Percentiles rank a stretch among this genome's conserved stretches.
Conservation (phyloP, 64 coral and sea anemone species). For the Actinia tenebrosa region DNA sequence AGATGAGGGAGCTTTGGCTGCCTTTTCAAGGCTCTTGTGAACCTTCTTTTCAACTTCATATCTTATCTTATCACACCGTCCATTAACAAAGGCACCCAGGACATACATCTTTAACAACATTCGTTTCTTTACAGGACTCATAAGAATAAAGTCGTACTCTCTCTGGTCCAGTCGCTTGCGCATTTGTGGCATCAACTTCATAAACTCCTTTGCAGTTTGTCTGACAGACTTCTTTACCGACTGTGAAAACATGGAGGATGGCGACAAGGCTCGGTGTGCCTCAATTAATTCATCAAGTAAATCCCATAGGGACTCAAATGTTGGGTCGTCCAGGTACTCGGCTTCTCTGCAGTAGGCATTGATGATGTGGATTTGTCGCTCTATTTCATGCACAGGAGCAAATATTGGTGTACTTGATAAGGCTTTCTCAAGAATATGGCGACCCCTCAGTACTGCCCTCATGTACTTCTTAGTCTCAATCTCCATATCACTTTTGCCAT, state of each 20-base stretch:
- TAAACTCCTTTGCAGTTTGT: conserved; percentile 94
- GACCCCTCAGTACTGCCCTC: conserved; percentile 83
- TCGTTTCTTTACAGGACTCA: conserved; percentile 86
- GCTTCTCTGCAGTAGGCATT: conserved; percentile 99
- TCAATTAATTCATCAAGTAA: conserved; percentile 99
- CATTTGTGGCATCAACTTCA: conserved; percentile 93
- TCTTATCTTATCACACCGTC: conserved; percentile 69
- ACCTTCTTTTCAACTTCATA: conserved; percentile 91
- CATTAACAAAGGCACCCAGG: conserved; percentile 92
- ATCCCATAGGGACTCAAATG: conserved; percentile 96
- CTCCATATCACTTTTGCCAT: conserved; percentile 80
- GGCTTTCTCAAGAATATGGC: conserved; percentile 87
- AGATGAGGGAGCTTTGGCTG: conserved; percentile 54
- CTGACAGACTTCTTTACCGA: conserved; percentile 89
- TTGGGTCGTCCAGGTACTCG: conserved; percentile 83
- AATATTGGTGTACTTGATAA: conserved; percentile 91
- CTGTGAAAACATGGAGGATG: conserved; percentile 80
- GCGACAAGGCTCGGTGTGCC: conserved; percentile 75
- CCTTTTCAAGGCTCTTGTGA: conserved; percentile 64
- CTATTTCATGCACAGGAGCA: conserved; percentile 91
- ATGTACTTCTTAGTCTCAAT: conserved; percentile 87
- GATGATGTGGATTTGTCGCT: conserved; percentile 96
- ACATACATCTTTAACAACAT: conserved; percentile 99
- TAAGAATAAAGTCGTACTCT: conserved; percentile 95
- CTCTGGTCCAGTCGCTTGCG: conserved; percentile 85